Base-by-base conservation (phyloP, 2,888 invertebrate genomes). In the Periphyllus acericola region DNA sequence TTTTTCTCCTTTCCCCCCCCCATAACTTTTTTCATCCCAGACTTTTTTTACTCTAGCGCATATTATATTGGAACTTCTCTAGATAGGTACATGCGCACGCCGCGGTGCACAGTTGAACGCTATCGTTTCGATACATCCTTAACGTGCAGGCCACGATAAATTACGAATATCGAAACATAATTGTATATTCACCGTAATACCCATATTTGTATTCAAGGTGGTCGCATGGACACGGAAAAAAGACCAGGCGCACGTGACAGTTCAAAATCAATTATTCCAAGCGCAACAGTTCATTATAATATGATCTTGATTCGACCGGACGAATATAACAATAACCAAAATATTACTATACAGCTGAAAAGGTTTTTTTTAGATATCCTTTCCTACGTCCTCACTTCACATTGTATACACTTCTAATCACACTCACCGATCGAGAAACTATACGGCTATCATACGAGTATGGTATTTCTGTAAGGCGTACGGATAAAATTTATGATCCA, bases 231-330 rank as follows among this genome's bases (percentile, higher is more conserved):
- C 14, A 14, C 46, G 46, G 14, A 46, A 46, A 46, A 46, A 29
- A 14, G 46, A 46, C 14, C 46, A 2, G 14, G 11, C 21, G n/a
- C 79, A 80, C 86, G 79, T 72, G 55, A 79, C 68, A 46, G 66
- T 78, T 71, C 71, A 17, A 68, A 85, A 85, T 78, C 78, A 85
- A 85, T 85, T 85, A 85, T 34, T 78, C n/a, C n/a, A n/a, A 36
- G 55, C 55, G 52, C 32, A 25, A 17, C 40, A 25, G 60, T 25
- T 19, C 60, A 21, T 9, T 46, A 46, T 46, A 46, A 14, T n/a
- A n/a, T 32, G 19, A 34, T 83, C 74, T 46, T 75, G 66, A 84
- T 66, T 84, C 32, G 60, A 66, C 75, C 66, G 83, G 83, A 84
- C 36, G 83, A 40, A 75, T 76, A 84, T 36, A 75, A 83, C 72